Evolutionary conservation across 2,888 invertebrate genomes (phyloP).

Genomic region (Gibbula magus): DNA sequence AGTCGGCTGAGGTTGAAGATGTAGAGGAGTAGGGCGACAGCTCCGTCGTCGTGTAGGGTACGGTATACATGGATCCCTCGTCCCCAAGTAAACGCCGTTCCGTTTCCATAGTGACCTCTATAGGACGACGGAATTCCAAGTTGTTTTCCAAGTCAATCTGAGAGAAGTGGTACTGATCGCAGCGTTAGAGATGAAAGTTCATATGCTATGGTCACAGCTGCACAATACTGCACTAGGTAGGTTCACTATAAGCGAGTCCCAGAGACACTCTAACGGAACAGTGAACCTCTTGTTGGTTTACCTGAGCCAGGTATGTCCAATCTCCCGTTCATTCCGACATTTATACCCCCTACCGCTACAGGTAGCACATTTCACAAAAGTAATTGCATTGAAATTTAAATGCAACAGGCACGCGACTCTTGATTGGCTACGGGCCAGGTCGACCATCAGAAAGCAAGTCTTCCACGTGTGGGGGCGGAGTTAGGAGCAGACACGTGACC

Average conservation of each 20-base stretch:
- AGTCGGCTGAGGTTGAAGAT: conserved; percentile 26
- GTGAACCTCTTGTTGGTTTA: no score
- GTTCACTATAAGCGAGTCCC: no score
- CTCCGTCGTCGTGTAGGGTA: conserved; percentile 25
- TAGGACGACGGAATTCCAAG: not conserved
- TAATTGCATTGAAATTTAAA: conserved; percentile 30
- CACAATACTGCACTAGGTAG: no score
- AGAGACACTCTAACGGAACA: no score
- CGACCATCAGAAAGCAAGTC: conserved; percentile 21
- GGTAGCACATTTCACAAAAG: conserved; percentile 27
- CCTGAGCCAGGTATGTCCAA: not conserved
- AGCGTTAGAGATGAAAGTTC: no score
- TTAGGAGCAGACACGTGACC: conserved; percentile 34
- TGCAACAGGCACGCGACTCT: conserved; percentile 44
- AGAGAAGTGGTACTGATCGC: no score
- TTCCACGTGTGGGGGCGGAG: conserved; percentile 32
- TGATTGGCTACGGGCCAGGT: conserved; percentile 39
- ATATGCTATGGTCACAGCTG: no score
- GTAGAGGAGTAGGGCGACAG: conserved; percentile 25
- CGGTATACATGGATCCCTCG: not conserved
- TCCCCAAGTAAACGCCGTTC: not conserved
- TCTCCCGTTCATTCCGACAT: not conserved
- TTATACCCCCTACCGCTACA: conserved; percentile 22
- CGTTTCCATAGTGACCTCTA: not conserved
- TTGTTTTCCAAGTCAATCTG: no score